Evolutionary conservation across 2,888 invertebrate genomes (phyloP), one percentile per base, ranked within the genome.

Genomic region (Meta bourneti): DNA sequence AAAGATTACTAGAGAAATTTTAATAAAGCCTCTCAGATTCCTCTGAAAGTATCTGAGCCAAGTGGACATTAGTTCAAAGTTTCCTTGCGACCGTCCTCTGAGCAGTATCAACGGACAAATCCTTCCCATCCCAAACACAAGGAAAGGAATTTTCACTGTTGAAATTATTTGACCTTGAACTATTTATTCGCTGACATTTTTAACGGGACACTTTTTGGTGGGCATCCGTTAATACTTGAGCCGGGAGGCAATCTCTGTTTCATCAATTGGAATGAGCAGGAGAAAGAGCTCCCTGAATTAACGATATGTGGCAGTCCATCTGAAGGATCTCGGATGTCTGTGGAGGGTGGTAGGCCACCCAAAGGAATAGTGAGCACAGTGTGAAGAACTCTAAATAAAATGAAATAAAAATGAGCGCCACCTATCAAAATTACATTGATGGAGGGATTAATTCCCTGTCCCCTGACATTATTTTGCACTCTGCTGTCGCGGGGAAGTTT

Each of bases 301-400:
- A 83, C 74, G 74, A 34, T 74, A 83, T 71, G 74, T 83, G 20
- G 72, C 74, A 61, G 61, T 61, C 11, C 6, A 61, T 13, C 4
- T 13, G 6, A 61, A 9, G 4, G 1, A 34, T 34, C 4, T 34
- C 4, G 34, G 34, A 34, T 34, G 4, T 34, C 4, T 34, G 34
- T 34, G 34, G 1, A 34, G 34, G 34, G 34, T 34, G 1, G 34
- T 34, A 34, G 34, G 34, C 34, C 34, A 34, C 82, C 49, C 71
- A 19, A 7, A 71, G 71, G 72, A 49, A 34, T 49, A 20, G 13
- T 82, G n/a, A 20, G 54, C 54, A 7, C 54, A 71, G 52, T 82
- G 82, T 20, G 82, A 20, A 74, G 54, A 71, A 83, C 83, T 83
- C 83, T 72, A 74, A 83, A 83, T 83, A 83, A 83, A 83, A 83